Base-by-base conservation (phyloP, 2,797 vertebrate genomes). In the Takifugu rubripes region DNA sequence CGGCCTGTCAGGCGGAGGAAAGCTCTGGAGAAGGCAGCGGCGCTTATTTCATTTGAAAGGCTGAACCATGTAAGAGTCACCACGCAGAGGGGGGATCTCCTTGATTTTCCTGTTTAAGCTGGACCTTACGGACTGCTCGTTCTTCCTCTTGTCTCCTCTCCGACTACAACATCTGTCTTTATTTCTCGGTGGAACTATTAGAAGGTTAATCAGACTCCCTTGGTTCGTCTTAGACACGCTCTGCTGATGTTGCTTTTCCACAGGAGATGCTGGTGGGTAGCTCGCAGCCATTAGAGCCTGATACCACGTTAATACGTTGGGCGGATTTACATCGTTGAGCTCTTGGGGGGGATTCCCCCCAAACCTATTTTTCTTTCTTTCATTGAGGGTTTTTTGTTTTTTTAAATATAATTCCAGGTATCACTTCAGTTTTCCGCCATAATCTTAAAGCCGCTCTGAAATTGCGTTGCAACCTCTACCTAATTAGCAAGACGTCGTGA, bases 201-300 rank as follows among this genome's bases (percentile, higher is more conserved):
- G 77, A 78, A 62, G 76, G 87, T 85, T 83, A 84, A 86, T 85
- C 80, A 77, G 70, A 29, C 81, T 80, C 74, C 77, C 74, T 66
- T 69, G 61, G 66, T 72, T 72, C 53, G 67, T 75, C 78, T 69
- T 50, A 71, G 75, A 68, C 40, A 21, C 52, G 52, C 64, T 54
- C 61, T 77, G 72, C 80, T 82, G 81, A 84, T 77, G 71, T 65
- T 61, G 67, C 65, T 75, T 63, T 70, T 80, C 59, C 61, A 66
- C 61, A 62, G 66, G 55, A 78, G 77, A 82, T 66, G 70, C 63
- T 82, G 69, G 78, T 78, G 72, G 81, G 78, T 78, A 86, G 85
- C 77, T 81, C 81, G 77, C 79, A 83, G 74, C 81, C 75, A 88
- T 90, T 88, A 88, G 79, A 85, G 88, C 73, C 77, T 77, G 75